Evolutionary conservation across 1,140 invertebrate genomes (phyloP).

Genomic region (Diprion similis): DNA sequence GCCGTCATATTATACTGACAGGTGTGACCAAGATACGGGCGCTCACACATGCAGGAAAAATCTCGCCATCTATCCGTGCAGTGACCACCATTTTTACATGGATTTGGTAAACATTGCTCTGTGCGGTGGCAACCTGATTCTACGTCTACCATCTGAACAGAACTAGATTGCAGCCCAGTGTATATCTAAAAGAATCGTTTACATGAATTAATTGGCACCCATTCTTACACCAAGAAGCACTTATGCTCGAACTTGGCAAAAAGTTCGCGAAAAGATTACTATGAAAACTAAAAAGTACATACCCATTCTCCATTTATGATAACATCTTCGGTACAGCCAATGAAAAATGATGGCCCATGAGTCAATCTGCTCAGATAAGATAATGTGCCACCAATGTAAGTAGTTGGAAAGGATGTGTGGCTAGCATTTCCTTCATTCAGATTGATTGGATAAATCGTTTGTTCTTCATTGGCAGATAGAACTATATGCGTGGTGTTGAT

Average conservation of each 20-base stretch:
- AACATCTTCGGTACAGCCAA: constrained; percentile 92
- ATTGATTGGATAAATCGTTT: constrained; percentile 85
- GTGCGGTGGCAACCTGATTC: constrained; percentile 78
- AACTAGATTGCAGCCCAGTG: constrained; percentile 40
- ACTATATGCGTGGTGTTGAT: constrained; percentile 87
- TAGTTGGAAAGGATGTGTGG: constrained; percentile 81
- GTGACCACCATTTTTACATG: constrained; percentile 83
- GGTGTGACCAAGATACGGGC: constrained; percentile 85
- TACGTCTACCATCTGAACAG: constrained; percentile 62
- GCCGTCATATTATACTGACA: constrained; percentile 91
- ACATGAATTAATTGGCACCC: background rate
- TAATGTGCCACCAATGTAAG: constrained; percentile 79
- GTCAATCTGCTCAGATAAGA: constrained; percentile 71
- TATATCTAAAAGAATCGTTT: constrained; percentile 32
- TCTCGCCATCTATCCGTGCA: constrained; percentile 90
- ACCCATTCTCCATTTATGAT: constrained; percentile 85
- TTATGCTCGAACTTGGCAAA: background rate
- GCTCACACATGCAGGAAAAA: constrained; percentile 85
- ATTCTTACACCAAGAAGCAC: constrained; percentile 6
- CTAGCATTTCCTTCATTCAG: constrained; percentile 77
- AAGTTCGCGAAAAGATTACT: background rate
- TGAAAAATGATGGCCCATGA: constrained; percentile 77
- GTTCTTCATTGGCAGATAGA: constrained; percentile 85
- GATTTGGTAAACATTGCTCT: constrained; percentile 84
- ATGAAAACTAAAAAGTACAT: constrained; percentile 25